Evolutionary conservation across 1,140 invertebrate species (phyloP), one percentile per base, ranked within the genome.

Genomic region (Drosophila arizonae): DNA sequence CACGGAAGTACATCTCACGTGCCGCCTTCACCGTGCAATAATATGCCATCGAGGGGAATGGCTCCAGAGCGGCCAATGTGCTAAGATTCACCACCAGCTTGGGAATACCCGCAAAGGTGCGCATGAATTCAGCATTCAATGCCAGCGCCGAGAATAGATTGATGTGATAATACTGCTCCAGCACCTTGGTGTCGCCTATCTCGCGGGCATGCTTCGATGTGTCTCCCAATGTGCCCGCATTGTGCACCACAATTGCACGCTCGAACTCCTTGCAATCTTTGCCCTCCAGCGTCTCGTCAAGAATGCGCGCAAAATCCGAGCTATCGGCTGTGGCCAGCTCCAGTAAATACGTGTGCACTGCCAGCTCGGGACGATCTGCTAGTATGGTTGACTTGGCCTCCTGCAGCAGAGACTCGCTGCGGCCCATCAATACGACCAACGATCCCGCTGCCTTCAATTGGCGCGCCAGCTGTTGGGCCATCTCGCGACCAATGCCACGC

Each of bases 11-110:
- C 94, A 98, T 97, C 85, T 99, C 97, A 56, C 98, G 93, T n/a
- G 96, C 95, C 13, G 98, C 97, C 93, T 97, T 98, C 52, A 96
- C 97, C 69, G 95, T 93, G 28, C 97, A 96, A 92, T 99, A 98
- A 87, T 96, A 94, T 6, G 94, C 94, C 93, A 96, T 93, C 5
- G 95, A 95, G 79, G 95, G 94, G 84, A 95, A 95, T 0, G 97
- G 95, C 81, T 96, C 92, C 11, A 97, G 92, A 9, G 94, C 97
- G 78, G 94, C 95, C 28, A 98, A 91, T 2, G 98, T 99, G 30
- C 97, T 97, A 3, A 99, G 96, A 87, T 99, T 98, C 0, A 99
- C 94, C 24, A 98, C 93, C 45, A 94, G 86, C 82, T 95, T 92
- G 58, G 89, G 70, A 61, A 93, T 75, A 17, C 91, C 80, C 68